Evolutionary conservation across 1,140 invertebrate genomes (phyloP).

Genomic region (Planococcus citri): DNA sequence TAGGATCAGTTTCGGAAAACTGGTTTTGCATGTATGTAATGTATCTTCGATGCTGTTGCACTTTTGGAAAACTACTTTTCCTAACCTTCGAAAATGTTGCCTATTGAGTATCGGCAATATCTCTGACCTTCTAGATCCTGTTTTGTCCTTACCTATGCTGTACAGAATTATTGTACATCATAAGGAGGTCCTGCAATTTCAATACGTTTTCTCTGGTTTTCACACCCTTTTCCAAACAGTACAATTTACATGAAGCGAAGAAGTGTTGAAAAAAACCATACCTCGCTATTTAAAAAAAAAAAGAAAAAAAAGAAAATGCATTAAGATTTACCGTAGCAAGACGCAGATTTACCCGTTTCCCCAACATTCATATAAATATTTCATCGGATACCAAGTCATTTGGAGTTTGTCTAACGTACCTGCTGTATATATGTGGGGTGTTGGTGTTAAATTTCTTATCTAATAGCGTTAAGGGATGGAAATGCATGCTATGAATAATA

Average conservation of each 20-base stretch:
- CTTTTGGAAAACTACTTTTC: no score
- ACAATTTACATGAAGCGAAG: not conserved
- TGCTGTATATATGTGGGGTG: not conserved
- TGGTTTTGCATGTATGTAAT: no score
- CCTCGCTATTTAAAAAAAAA: not conserved
- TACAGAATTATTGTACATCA: no score
- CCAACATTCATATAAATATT: slow-evolving; percentile 15
- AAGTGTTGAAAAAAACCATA: not conserved
- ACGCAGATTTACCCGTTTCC: not conserved
- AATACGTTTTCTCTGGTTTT: no score
- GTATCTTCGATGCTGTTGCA: no score
- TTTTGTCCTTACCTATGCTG: no score
- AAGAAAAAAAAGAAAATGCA: no score
- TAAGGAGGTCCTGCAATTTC: no score
- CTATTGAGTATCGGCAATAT: no score
- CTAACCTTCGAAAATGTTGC: no score
- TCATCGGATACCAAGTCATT: slow-evolving; percentile 11
- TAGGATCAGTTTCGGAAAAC: no score
- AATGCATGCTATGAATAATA: slow-evolving; percentile 16
- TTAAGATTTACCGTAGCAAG: slow-evolving; percentile 9
- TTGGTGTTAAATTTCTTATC: slow-evolving; percentile 10
- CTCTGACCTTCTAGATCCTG: no score
- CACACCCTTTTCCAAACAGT: not conserved
- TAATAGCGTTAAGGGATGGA: slow-evolving; percentile 5
- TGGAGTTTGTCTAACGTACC: not conserved